Base-by-base conservation (phyloP, 1,140 invertebrate species). In the Aleiodes sp. region DNA sequence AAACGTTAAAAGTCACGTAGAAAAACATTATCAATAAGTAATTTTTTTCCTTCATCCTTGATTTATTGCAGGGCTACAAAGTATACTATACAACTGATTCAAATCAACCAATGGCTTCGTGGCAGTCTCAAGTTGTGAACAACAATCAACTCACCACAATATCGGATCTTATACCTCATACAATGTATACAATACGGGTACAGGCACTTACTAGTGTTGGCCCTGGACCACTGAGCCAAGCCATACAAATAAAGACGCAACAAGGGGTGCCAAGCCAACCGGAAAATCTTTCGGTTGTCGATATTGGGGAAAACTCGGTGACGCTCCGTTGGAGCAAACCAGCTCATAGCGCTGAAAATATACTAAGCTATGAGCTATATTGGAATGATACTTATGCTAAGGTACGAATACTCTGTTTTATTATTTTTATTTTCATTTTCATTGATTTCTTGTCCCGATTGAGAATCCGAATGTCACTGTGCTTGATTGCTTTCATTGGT, bases 381-480 rank as follows among this genome's bases (percentile, higher is more conserved):
- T 98, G 95, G 94, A 98, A 98, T 86, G 96, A 98, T 81, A 98
- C 96, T 21, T 97, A 95, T 77, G 93, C 94, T 8, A 94, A 95
- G 89, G 93, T 94, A 82, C 87, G 24, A 2, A 33, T 64, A 28
- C 16, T 63, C 9, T 52, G 12, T 0, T 26, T n/a, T 59, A 14
- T 28, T 65, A 8, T 12, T 46, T 63, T 43, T 64, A 24, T 28
- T 39, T 31, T 37, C 21, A 65, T 28, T 12, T 24, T 65, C 19
- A n/a, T n/a, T n/a, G 28, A 65, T n/a, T n/a, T n/a, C n/a, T n/a
- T n/a, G n/a, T n/a, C n/a, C n/a, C n/a, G n/a, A n/a, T n/a, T n/a
- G n/a, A n/a, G n/a, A n/a, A n/a, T n/a, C n/a, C n/a, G n/a, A n/a
- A n/a, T n/a, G n/a, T n/a, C n/a, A n/a, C n/a, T n/a, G n/a, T n/a